Percentiles rank a stretch among this genome's conserved stretches.
Conservation (phyloP, 2,113 vertebrate species). For the Rhodinocichla rosea region DNA sequence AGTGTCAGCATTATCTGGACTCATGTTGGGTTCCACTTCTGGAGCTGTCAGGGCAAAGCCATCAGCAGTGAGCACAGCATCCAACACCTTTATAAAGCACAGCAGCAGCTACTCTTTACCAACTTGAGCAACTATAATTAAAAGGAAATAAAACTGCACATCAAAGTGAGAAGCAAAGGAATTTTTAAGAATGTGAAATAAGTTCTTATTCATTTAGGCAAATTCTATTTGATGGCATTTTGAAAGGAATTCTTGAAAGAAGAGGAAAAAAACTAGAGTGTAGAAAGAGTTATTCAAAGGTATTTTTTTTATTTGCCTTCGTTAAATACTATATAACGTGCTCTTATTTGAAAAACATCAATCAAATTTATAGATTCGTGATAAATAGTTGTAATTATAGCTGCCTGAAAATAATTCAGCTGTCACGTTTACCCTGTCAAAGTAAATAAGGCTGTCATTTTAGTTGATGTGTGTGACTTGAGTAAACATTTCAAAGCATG, state of each 20-base stretch:
- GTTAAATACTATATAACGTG: not conserved
- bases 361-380: slow-evolving; percentile 21
- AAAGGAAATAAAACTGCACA: slow-evolving; percentile 17
- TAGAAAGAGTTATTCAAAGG: slow-evolving; percentile 27
- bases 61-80: not conserved
- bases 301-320: not conserved
- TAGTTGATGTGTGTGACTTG: slow-evolving; percentile 37
- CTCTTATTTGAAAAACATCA: slow-evolving; percentile 56
- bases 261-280: not conserved
- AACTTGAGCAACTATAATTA: not conserved
- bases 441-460: slow-evolving; percentile 52
- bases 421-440: slow-evolving; percentile 56
- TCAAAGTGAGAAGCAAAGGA: not conserved
- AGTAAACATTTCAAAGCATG: slow-evolving; percentile 46
- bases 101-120: not conserved
- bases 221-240: slow-evolving; percentile 20
- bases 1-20: not conserved
- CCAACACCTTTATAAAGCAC: not conserved
- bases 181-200: not conserved
- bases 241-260: slow-evolving; percentile 35
- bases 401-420: slow-evolving; percentile 50
- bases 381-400: slow-evolving; percentile 48
- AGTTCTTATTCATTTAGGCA: slow-evolving; percentile 32
- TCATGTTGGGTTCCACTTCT: not conserved
- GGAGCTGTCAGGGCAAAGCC: not conserved